Conservation (phyloP, 2,888 invertebrate genomes). For the Nephrotoma flavescens region DNA sequence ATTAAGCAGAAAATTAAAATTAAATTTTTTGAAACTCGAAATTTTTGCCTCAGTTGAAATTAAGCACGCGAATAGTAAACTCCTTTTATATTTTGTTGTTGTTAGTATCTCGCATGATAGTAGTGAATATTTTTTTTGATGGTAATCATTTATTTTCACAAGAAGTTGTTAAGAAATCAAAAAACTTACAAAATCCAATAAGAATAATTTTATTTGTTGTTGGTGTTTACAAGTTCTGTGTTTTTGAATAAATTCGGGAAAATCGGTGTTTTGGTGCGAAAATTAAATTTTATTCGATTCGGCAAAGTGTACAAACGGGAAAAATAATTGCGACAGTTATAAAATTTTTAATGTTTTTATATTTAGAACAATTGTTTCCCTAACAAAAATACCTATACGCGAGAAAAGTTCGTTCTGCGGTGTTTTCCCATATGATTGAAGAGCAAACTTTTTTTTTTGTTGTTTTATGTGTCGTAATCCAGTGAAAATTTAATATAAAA, state of each 20-base stretch:
- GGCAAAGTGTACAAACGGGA: not conserved
- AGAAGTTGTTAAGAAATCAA: not conserved
- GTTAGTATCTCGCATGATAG: not conserved
- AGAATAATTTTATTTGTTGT: not conserved
- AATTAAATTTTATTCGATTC: not conserved
- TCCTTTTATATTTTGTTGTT: not conserved
- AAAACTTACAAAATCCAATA: not conserved
- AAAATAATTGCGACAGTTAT: not conserved
- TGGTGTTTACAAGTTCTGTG: not conserved
- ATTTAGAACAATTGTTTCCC: not conserved
- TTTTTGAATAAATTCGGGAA: not conserved
- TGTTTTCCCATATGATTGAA: not conserved
- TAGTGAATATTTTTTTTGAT: not conserved
- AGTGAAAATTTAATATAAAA: not conserved
- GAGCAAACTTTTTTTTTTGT: not conserved
- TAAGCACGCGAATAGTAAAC: slow-evolving; percentile 2
- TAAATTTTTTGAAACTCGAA: not conserved
- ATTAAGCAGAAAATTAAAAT: not conserved
- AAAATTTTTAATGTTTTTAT: not conserved
- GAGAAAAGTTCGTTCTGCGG: not conserved
- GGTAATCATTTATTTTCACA: not conserved
- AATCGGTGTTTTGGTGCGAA: not conserved
- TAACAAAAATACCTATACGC: not conserved
- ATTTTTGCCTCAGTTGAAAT: not conserved
- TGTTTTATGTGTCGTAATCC: not conserved